phyloP scores from a whole-genome alignment of 2,888 invertebrate species.

The Emmelina monodactyla region DNA sequence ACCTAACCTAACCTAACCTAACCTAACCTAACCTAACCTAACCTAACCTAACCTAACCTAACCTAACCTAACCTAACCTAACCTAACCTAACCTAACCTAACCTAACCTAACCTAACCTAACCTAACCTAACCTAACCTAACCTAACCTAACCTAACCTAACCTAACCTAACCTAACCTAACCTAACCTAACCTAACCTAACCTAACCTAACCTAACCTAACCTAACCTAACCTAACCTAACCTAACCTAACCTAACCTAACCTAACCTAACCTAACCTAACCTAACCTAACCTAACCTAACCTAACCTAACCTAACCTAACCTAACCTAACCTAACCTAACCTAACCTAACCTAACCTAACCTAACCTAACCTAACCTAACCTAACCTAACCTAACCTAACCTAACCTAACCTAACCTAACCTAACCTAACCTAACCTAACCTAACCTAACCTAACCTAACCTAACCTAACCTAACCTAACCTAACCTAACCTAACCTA shows the following conservation, averaged over 20 bases:
- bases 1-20: not conserved
- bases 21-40: not conserved
- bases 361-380: not conserved
- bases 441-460: slow-evolving; percentile 15
- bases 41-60: not conserved
- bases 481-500: slow-evolving; percentile 10
- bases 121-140: not conserved
- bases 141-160: not conserved
- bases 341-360: not conserved
- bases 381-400: not conserved
- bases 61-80: not conserved
- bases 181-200: not conserved
- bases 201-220: not conserved
- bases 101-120: not conserved
- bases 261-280: not conserved
- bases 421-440: slow-evolving; percentile 16
- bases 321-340: not conserved
- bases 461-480: slow-evolving; percentile 10
- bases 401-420: slow-evolving; percentile 5
- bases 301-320: not conserved
- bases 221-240: not conserved
- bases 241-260: not conserved
- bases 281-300: not conserved
- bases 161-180: not conserved
- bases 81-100: not conserved